Base-by-base conservation (phyloP, 1,140 invertebrate species). In the Hyles euphorbiae region DNA sequence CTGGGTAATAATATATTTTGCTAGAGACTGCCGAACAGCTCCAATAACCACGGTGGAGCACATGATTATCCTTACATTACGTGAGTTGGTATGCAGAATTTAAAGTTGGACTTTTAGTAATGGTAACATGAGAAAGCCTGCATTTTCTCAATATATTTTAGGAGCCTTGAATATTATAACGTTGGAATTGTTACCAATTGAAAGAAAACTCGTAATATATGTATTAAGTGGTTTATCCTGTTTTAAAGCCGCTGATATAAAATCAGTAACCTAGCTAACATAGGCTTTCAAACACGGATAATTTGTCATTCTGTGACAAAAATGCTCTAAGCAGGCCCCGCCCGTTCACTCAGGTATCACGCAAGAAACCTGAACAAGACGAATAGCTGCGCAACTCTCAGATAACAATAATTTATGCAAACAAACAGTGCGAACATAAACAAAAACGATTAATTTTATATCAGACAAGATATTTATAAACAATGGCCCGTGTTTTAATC, bases 321-420 rank as follows among this genome's bases (percentile, higher is more conserved):
- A 53, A 54, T 12, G 4, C n/a, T 43, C 22, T 32, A 44, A 44
- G 11, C 22, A 54, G 40, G 10, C 9, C 33, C 50, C 7, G 40
- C n/a, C 40, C 53, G 2, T 54, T 54, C 40, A 22, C 36, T 12
- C 36, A 11, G 40, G 44, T 40, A 43, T 36, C 36, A n/a, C 53
- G 11, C 22, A 32, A 36, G 11, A 34, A 43, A 11, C 36, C 22
- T 43, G 10, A 5, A 12, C 12, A 46, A 33, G 45, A 53, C 34
- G 48, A 45, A 58, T 57, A 50, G 36, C 56, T 32, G 12, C 9
- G 43, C 45, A 46, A 56, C 36, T 11, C 34, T 32, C 12, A 55
- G 61, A 63, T 63, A 63, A 56, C 53, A 52, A 44, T 52, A 63
- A 58, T 58, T 58, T 49, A 63, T 63, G 47, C 48, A 60, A 59